A percentile compares a stretch with the other conserved stretches of the same genome.
Evolutionary conservation across 35 echinoderm and acorn worm species (phyloP).

Genomic region (Acanthaster planci): DNA sequence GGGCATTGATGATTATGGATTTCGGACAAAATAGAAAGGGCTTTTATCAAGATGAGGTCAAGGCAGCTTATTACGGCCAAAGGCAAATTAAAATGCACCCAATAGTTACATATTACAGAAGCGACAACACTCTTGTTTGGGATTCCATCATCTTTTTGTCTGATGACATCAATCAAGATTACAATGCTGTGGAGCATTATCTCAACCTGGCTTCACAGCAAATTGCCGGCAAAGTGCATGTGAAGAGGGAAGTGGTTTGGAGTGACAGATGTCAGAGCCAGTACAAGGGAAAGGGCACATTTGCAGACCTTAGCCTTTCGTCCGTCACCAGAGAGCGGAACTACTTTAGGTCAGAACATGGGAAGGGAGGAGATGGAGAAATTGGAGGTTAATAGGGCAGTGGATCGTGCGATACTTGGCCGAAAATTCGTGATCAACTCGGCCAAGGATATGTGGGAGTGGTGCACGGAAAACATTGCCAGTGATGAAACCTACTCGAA

Average conservation of each 20-base stretch:
- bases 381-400: slow-evolving; percentile 47
- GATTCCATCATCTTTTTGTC: neutral
- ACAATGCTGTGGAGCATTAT: neutral
- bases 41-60: slow-evolving; percentile 52
- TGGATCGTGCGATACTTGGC: slow-evolving; percentile 12
- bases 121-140: slow-evolving; percentile 14
- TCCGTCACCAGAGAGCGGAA: slow-evolving; percentile 31
- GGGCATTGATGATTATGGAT: slow-evolving; percentile 52
- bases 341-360: slow-evolving; percentile 55
- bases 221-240: neutral
- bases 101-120: slow-evolving; percentile 11
- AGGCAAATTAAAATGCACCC: slow-evolving; percentile 46
- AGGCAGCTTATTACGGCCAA: slow-evolving; percentile 30
- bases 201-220: slow-evolving; percentile 23
- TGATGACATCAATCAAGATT: no score
- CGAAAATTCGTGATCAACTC: neutral
- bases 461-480: neutral
- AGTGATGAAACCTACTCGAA: no score
- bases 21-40: slow-evolving; percentile 38
- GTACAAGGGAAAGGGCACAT: slow-evolving; percentile 56
- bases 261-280: slow-evolving; percentile 38
- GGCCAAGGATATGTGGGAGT: neutral
- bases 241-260: neutral
- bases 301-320: slow-evolving; percentile 38
- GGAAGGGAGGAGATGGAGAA: slow-evolving; percentile 56